Conservation (phyloP, 2,797 vertebrate species). For the Sebastes matsubarae region DNA sequence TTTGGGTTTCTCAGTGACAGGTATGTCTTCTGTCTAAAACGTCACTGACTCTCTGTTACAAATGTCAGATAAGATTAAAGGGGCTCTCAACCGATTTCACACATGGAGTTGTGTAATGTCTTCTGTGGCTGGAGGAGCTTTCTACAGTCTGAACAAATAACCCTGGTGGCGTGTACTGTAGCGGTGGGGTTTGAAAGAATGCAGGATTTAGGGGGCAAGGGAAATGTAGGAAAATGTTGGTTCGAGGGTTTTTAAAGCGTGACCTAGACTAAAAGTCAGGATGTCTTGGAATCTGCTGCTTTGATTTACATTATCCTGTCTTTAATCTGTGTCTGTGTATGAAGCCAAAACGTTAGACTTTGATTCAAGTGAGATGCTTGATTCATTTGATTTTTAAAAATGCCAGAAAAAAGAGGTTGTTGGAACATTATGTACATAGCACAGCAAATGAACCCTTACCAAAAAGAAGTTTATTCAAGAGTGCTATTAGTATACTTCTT, state of each 20-base stretch:
- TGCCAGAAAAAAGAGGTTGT: not conserved
- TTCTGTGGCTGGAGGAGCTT: too few species aligned
- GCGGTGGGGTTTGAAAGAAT: not conserved
- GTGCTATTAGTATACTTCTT: too few species aligned
- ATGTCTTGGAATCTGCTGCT: too few species aligned
- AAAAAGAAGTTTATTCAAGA: too few species aligned
- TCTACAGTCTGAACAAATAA: not conserved
- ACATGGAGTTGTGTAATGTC: not conserved
- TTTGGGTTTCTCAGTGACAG: slow-evolving; percentile 83
- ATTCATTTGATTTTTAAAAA: too few species aligned
- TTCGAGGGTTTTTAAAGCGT: not conserved
- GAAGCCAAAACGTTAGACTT: too few species aligned
- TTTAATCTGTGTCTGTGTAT: not conserved
- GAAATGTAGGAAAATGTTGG: too few species aligned
- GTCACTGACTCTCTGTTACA: not conserved
- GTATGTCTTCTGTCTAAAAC: slow-evolving; percentile 38
- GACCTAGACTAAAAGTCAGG: not conserved
- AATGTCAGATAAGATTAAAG: not conserved
- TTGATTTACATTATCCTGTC: too few species aligned
- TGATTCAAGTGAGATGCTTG: not conserved
- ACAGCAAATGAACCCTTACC: not conserved
- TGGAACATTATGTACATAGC: not conserved
- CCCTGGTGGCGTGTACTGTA: too few species aligned
- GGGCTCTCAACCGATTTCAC: not conserved
- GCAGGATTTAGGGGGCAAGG: not conserved